phyloP scores from a whole-genome alignment of 2,888 invertebrate species.

The Drosophila cyrtoloma region DNA sequence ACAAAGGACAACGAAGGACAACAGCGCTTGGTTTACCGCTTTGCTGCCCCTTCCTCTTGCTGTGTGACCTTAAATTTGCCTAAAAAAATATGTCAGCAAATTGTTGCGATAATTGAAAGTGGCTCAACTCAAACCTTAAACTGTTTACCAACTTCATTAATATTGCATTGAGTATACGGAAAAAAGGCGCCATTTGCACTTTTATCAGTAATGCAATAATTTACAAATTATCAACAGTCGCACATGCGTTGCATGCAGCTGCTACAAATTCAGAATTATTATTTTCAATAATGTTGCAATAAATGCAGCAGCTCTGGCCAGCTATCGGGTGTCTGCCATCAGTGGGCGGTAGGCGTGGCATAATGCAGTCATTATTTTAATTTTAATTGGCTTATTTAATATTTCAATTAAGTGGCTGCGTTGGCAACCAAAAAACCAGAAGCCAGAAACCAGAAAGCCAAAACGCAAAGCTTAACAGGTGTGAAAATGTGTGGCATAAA shows the following conservation, averaged over 20 bases:
- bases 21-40: constrained; percentile 1
- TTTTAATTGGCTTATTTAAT: constrained; percentile 82
- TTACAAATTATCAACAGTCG: constrained; percentile 71
- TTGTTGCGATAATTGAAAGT: constrained; percentile 44
- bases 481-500: constrained; percentile 63
- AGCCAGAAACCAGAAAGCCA: constrained; percentile 37
- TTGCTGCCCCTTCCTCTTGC: not conserved
- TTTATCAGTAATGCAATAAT: constrained; percentile 75
- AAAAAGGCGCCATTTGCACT: constrained; percentile 27
- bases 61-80: constrained; percentile 37
- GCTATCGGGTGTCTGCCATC: constrained; percentile 73
- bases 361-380: constrained; percentile 73
- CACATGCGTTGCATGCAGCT: constrained; percentile 37
- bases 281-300: constrained; percentile 69
- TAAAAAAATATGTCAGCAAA: constrained; percentile 29
- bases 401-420: constrained; percentile 74
- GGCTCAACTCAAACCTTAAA: constrained; percentile 13
- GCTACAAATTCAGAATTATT: constrained; percentile 28
- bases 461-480: constrained; percentile 31
- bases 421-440: constrained; percentile 38
- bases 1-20: constrained; percentile 73
- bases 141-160: constrained; percentile 43
- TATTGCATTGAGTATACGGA: constrained; percentile 15
- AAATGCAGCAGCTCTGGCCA: constrained; percentile 40
- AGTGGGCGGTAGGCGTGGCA: constrained; percentile 31